Percentiles rank a stretch among this genome's conserved stretches.
Conservation (phyloP, 2,113 vertebrate genomes). For the Dicaeum eximium region DNA sequence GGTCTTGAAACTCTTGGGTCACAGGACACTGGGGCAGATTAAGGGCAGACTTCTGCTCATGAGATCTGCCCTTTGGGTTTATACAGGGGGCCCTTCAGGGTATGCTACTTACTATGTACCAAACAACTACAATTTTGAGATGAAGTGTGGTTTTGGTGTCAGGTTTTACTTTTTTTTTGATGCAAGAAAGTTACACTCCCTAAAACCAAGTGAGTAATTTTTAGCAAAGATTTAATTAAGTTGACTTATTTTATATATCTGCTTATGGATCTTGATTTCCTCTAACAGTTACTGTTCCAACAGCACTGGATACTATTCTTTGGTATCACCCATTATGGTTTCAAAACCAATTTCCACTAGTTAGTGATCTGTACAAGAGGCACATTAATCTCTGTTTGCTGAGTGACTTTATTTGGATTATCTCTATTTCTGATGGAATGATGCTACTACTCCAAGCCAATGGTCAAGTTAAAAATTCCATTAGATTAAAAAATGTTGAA, state of each 20-base stretch:
- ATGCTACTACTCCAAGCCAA: not conserved
- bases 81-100: not conserved
- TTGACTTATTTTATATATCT: not conserved
- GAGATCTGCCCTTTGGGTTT: not conserved
- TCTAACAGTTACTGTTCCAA: not conserved
- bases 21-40: not conserved
- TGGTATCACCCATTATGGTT: not conserved
- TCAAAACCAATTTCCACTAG: not conserved
- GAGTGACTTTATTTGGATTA: not conserved
- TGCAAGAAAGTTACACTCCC: not conserved
- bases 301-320: not conserved
- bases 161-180: not conserved
- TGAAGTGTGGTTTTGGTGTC: not conserved
- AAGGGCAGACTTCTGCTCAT: not conserved
- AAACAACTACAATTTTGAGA: not conserved
- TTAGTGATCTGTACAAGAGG: not conserved
- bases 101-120: not conserved
- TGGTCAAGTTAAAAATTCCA: not conserved
- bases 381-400: not conserved
- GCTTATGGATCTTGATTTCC: not conserved
- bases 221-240: not conserved
- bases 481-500: not conserved
- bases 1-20: not conserved
- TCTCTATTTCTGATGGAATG: not conserved
- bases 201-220: not conserved